These are phyloP conservation scores for Ophion costatus DNA, from an alignment of 2,888 invertebrate genomes.

Conservation along the genomic window DNA sequence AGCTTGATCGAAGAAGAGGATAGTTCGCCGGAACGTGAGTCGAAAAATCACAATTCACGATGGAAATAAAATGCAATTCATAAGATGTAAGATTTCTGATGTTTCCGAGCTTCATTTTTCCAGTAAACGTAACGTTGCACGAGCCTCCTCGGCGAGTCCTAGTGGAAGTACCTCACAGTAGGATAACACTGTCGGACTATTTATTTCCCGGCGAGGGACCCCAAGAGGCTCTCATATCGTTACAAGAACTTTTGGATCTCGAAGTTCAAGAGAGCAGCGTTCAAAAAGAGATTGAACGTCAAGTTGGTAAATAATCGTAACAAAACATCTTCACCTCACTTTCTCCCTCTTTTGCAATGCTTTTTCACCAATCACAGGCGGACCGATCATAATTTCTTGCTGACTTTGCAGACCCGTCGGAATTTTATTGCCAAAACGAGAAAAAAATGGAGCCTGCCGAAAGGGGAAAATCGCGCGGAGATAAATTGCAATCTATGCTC, in stretches of 20 bases:
- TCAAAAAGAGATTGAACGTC: slow-evolving; percentile 90
- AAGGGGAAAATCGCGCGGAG: slow-evolving; percentile 84
- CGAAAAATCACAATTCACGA: not conserved
- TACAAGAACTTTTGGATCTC: slow-evolving; percentile 92
- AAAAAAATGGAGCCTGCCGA: slow-evolving; percentile 84
- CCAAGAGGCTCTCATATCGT: slow-evolving; percentile 91
- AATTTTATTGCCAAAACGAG: slow-evolving; percentile 82
- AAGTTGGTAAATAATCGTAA: slow-evolving; percentile 87
- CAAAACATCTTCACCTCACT: not conserved
- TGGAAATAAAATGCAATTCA: no score
- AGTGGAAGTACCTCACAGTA: slow-evolving; percentile 87
- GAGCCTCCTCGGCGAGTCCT: slow-evolving; percentile 95
- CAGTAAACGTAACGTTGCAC: slow-evolving; percentile 92
- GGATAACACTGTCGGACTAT: slow-evolving; percentile 93
- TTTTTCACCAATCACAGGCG: not conserved
- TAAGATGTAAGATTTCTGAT: not conserved
- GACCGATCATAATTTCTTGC: not conserved
- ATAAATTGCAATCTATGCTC: slow-evolving; percentile 86
- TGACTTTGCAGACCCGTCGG: slow-evolving; percentile 79
- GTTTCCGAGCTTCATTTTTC: slow-evolving; percentile 28
- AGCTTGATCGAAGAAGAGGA: slow-evolving; percentile 94
- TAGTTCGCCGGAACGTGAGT: slow-evolving; percentile 88
- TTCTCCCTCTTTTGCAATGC: no score
- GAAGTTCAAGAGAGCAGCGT: slow-evolving; percentile 89
- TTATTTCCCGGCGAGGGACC: slow-evolving; percentile 95